Percentiles rank a stretch among this genome's conserved stretches.
These are phyloP conservation scores for Argya squamiceps DNA, from an alignment of 2,797 vertebrate species.

Conservation along the genomic window DNA sequence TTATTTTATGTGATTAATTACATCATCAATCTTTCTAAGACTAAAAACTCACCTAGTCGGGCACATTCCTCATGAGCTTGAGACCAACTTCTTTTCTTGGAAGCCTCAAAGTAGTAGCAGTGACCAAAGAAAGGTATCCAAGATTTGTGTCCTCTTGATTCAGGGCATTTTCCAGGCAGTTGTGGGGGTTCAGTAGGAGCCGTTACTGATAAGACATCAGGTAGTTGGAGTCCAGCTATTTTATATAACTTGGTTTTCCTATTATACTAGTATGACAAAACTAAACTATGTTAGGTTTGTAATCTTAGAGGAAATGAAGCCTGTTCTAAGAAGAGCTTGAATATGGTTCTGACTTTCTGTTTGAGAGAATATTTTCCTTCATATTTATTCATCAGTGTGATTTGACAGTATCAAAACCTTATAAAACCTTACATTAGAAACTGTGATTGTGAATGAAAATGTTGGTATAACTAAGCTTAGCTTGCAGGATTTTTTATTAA, in stretches of 20 bases:
- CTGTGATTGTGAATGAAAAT: not conserved
- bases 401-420: not conserved
- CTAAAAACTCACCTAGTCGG: conserved; percentile 78
- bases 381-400: not conserved
- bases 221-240: not conserved
- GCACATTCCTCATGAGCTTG: conserved; percentile 85
- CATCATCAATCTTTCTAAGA: not conserved
- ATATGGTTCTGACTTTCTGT: not conserved
- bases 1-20: not conserved
- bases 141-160: conserved; percentile 69
- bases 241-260: not conserved
- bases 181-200: conserved; percentile 86
- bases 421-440: not conserved
- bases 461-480: not conserved
- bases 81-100: conserved; percentile 80
- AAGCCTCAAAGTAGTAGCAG: conserved; percentile 84
- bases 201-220: conserved; percentile 66
- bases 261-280: not conserved
- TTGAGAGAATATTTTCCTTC: not conserved
- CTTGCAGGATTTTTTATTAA: not conserved
- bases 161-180: conserved; percentile 87
- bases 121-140: conserved; percentile 91
- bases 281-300: not conserved
- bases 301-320: not conserved
- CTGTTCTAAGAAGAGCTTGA: not conserved